A percentile compares a stretch with the other conserved stretches of the same genome.
These are phyloP conservation scores for Andricus grossulariae DNA, from an alignment of 1,140 invertebrate species.

Conservation along the genomic window DNA sequence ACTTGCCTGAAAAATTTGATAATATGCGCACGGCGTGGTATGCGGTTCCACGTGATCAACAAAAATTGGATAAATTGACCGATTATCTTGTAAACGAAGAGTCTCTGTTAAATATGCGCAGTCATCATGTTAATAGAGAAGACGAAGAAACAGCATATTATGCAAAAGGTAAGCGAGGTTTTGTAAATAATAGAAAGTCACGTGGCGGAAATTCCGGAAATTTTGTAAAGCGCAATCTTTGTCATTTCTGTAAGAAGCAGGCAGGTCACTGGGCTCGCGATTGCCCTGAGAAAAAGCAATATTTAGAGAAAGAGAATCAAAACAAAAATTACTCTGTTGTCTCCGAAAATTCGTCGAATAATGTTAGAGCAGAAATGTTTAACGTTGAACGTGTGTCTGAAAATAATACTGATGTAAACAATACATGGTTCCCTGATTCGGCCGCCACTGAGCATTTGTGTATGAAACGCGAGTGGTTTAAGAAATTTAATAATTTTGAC, in stretches of 20 bases:
- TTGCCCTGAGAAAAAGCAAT: slow-evolving; percentile 35
- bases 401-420: background rate
- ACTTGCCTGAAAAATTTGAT: slow-evolving; percentile 39
- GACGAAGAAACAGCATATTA: background rate
- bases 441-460: slow-evolving; percentile 15
- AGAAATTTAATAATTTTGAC: background rate
- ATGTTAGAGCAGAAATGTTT: slow-evolving; percentile 18
- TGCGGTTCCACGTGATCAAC: slow-evolving; percentile 32
- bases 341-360: background rate
- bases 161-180: slow-evolving; percentile 7
- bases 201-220: background rate
- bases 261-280: slow-evolving; percentile 41
- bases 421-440: slow-evolving; percentile 14
- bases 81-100: slow-evolving; percentile 41
- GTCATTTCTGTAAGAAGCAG: slow-evolving; percentile 35
- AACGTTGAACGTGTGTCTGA: slow-evolving; percentile 9
- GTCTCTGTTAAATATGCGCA: slow-evolving; percentile 23
- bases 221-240: slow-evolving; percentile 31
- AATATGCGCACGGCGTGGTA: slow-evolving; percentile 46
- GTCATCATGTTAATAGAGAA: background rate
- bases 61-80: slow-evolving; percentile 40
- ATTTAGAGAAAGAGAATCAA: slow-evolving; percentile 27
- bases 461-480: background rate
- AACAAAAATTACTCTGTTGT: slow-evolving; percentile 12
- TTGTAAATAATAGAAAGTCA: background rate